These are phyloP conservation scores for Aplocera efformata DNA, from an alignment of 2,888 invertebrate species.

Conservation along the genomic window DNA sequence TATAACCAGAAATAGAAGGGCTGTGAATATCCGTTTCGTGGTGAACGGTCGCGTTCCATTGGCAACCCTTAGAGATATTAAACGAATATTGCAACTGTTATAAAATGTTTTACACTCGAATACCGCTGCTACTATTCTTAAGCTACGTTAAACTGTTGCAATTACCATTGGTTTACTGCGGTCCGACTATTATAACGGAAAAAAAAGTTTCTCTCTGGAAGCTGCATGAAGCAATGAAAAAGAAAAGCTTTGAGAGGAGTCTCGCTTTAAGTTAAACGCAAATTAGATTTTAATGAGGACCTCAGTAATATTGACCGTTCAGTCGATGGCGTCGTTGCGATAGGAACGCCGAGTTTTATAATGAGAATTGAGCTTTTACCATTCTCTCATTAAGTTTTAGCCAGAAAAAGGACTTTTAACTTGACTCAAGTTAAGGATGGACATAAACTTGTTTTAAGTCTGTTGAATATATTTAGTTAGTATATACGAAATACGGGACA, in stretches of 20 bases:
- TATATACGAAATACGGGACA: slow-evolving; percentile 58
- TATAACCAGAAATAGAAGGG: slow-evolving; percentile 78
- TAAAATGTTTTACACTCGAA: slow-evolving; percentile 24
- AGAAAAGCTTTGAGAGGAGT: slow-evolving; percentile 43
- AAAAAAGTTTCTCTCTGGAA: slow-evolving; percentile 29
- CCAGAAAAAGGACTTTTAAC: slow-evolving; percentile 7
- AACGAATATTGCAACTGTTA: slow-evolving; percentile 34
- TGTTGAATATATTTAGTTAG: slow-evolving; percentile 60
- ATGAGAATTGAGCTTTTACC: slow-evolving; percentile 34
- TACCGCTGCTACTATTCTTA: slow-evolving; percentile 16
- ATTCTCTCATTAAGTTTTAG: slow-evolving; percentile 27
- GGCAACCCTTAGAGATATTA: slow-evolving; percentile 42
- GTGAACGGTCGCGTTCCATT: slow-evolving; percentile 52
- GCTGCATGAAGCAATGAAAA: slow-evolving; percentile 35
- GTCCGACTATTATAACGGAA: slow-evolving; percentile 24
- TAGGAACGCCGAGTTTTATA: slow-evolving; percentile 36
- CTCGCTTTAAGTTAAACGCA: slow-evolving; percentile 47
- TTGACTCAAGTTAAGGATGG: slow-evolving; percentile 29
- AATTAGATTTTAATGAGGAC: slow-evolving; percentile 55
- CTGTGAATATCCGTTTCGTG: slow-evolving; percentile 73
- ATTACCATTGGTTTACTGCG: slow-evolving; percentile 26
- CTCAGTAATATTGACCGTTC: slow-evolving; percentile 44
- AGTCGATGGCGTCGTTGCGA: slow-evolving; percentile 31
- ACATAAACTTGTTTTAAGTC: slow-evolving; percentile 61
- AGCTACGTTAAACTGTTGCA: slow-evolving; percentile 25